Base-by-base conservation (phyloP, 2,113 vertebrate genomes). In the Rhinolophus sinicus region DNA sequence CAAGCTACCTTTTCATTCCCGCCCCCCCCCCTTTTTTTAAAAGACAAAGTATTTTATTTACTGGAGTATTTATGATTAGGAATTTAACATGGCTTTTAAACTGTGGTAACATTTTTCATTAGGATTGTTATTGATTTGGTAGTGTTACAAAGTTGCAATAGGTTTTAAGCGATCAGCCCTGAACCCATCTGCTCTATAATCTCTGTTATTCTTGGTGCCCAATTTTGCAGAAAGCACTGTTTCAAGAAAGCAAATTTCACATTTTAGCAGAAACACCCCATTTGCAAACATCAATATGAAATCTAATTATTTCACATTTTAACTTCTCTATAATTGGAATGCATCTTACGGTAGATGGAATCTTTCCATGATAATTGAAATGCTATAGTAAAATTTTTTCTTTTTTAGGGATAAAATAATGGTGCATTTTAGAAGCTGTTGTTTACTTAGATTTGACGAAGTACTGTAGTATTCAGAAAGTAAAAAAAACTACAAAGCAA, bases 221-320 rank as follows among this genome's bases (percentile, higher is more conserved):
- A 15, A 19, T 78, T 95, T 82, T 94, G 3, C 33, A 88, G 40
- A 76, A 81, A 67, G 54, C 52, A 70, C n/a, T 69, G 9, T 84
- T 95, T 88, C 60, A 76, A 78, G 58, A 94, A 90, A 67, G 47
- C 35, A 5, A 44, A 30, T 93, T 93, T 96, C 76, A 86, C 40
- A 38, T 80, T 65, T 65, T 28, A 85, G 72, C 56, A 77, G 75
- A 94, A 89, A 54, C 40, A 21, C 22, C n/a, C 35, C 30, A 15
- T 87, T 67, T 62, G 8, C 38, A 94, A 82, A 64, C 30, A 35
- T 65, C 40, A 83, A 1, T 88, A 67, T 22, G 77, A 69, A 88
- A 22, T 50, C 6, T 19, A 77, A 1, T 88, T 62, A 64, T 47
- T 90, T 92, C 54, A 77, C 30, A 75, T 75, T 86, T 82, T 92